Evolutionary conservation across 2,888 invertebrate species (phyloP).

Genomic region (Macrosiphum euphorbiae): DNA sequence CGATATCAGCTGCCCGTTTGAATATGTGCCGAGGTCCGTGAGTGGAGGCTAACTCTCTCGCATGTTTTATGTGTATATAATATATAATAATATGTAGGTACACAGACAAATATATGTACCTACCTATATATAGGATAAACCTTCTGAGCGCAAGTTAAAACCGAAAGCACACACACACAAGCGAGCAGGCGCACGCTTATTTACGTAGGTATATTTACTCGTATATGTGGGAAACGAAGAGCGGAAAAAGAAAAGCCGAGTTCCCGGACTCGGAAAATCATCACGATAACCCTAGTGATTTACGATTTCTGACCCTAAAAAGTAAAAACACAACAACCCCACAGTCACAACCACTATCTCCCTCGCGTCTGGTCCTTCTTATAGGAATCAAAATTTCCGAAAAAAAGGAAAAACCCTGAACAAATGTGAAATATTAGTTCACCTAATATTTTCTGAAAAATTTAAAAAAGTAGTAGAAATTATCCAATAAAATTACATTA

Average conservation of each 20-base stretch:
- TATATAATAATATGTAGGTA: neutral
- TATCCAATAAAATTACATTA: neutral
- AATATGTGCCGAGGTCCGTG: neutral
- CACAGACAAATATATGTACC: neutral
- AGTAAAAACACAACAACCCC: neutral
- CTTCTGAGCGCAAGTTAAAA: neutral
- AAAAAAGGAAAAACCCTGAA: neutral
- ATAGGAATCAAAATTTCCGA: neutral
- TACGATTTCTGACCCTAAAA: slow-evolving; percentile 44
- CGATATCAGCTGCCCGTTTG: neutral
- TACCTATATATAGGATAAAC: neutral
- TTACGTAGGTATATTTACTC: neutral
- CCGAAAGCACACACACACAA: neutral
- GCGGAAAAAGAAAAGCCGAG: neutral
- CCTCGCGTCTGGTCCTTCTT: neutral
- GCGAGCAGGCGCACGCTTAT: neutral
- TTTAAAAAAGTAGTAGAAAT: neutral
- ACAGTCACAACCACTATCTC: too few species aligned
- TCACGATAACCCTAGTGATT: slow-evolving; percentile 59
- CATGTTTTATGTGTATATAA: neutral
- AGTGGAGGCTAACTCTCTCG: neutral
- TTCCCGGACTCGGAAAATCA: slow-evolving; percentile 13
- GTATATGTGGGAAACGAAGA: neutral
- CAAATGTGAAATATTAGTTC: neutral
- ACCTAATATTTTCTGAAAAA: neutral